phyloP scores from a whole-genome alignment of 2,113 vertebrate genomes.

The Malurus elegans region DNA sequence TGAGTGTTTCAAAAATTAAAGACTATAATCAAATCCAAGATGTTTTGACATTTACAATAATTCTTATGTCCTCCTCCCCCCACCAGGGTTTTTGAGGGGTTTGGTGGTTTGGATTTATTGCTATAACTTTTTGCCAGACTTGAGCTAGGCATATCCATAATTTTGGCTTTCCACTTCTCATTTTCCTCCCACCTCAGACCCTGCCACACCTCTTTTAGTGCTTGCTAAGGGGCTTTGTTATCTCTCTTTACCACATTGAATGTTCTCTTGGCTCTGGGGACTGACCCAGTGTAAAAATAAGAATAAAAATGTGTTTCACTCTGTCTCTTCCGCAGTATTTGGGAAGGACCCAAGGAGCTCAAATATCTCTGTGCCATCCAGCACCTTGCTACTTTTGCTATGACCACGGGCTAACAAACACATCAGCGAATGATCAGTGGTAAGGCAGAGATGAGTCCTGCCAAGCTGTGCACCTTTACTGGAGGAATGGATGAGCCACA shows the following conservation, averaged over 20 bases:
- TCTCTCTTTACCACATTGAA: background rate
- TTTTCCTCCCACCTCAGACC: background rate
- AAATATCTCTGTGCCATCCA: background rate
- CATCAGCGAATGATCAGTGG: fast-evolving
- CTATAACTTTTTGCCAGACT: background rate
- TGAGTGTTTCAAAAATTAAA: background rate
- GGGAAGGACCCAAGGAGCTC: background rate
- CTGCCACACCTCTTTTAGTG: background rate
- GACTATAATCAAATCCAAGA: background rate
- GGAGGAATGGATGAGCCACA: background rate
- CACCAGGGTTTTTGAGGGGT: background rate
- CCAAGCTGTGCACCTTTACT: background rate
- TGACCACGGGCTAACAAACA: background rate
- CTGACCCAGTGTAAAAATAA: background rate
- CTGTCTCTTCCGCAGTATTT: background rate
- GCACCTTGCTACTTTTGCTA: background rate
- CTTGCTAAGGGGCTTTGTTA: background rate
- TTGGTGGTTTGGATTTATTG: background rate
- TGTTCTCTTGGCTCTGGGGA: background rate
- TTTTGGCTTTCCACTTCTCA: background rate
- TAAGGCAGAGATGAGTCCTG: background rate
- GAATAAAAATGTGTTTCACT: background rate
- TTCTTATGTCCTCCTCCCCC: background rate
- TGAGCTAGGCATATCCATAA: background rate
- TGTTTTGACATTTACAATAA: background rate